Evolutionary conservation across 2,888 invertebrate species (phyloP).

Genomic region (Trachelus troglodyta): DNA sequence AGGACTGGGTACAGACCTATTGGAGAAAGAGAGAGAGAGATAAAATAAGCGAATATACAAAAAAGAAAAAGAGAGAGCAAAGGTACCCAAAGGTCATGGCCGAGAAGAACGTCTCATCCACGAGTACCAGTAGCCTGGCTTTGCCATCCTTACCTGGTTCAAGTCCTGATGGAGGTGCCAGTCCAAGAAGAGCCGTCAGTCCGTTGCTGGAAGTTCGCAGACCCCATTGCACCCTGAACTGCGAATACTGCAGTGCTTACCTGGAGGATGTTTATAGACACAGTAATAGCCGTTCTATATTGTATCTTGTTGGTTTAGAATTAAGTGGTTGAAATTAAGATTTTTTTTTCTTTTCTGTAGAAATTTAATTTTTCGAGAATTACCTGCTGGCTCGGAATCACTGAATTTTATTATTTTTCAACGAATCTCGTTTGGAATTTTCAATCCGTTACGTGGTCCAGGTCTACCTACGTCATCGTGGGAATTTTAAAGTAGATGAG

Average conservation of each 20-base stretch:
- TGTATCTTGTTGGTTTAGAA: no score
- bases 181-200: conserved; percentile 76
- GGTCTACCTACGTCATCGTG: no score
- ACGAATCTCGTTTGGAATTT: no score
- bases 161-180: conserved; percentile 60
- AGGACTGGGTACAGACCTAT: no score
- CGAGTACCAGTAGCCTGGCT: conserved; percentile 57
- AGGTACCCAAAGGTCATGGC: conserved; percentile 41
- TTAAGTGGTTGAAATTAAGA: no score
- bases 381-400: no score
- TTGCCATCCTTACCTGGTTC: conserved; percentile 56
- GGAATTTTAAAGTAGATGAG: no score
- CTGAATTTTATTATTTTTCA: no score
- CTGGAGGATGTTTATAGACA: conserved; percentile 78
- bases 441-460: no score
- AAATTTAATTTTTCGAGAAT: no score
- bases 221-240: conserved; percentile 80
- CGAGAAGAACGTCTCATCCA: conserved; percentile 55
- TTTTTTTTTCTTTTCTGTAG: no score
- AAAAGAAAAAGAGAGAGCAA: background rate
- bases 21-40: background rate
- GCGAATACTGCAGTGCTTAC: conserved; percentile 77
- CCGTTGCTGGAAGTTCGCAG: conserved; percentile 77
- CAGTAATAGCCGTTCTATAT: conserved; percentile 42
- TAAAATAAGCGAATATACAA: background rate